Evolutionary conservation across 2,888 invertebrate genomes (phyloP).

Genomic region (Pyralis farinalis): DNA sequence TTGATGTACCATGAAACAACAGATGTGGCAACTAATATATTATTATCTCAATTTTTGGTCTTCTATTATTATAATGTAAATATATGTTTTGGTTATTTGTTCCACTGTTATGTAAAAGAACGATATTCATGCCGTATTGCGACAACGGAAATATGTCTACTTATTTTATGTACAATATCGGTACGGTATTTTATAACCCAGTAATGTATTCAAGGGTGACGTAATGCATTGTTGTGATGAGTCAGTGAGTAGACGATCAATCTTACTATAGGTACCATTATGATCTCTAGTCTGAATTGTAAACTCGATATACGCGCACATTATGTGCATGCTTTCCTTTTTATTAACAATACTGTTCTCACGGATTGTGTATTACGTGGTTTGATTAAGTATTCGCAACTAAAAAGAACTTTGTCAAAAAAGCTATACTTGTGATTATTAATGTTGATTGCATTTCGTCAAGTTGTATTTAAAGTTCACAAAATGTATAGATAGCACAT

Average conservation of each 20-base stretch:
- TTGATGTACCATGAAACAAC: conserved; percentile 17
- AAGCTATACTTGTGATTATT: no score
- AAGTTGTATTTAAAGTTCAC: no score
- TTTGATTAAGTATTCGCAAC: conserved; percentile 2
- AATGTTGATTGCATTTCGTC: no score
- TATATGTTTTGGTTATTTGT: conserved; percentile 16
- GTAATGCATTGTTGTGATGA: conserved; percentile 38
- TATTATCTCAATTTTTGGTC: conserved; percentile 12
- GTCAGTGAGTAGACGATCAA: conserved; percentile 25
- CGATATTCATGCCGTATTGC: conserved; percentile 17
- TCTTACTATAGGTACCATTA: not conserved
- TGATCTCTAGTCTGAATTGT: not conserved
- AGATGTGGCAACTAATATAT: conserved; percentile 7
- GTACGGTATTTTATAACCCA: conserved; percentile 9
- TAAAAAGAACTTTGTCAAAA: not conserved
- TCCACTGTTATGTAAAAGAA: conserved; percentile 19
- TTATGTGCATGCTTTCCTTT: conserved; percentile 3
- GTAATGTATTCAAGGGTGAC: conserved; percentile 18
- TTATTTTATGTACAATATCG: conserved; percentile 26
- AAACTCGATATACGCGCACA: not conserved
- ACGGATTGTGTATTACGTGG: conserved; percentile 2
- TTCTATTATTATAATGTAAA: conserved; percentile 11
- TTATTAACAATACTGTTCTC: conserved; percentile 4
- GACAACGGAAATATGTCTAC: conserved; percentile 37
- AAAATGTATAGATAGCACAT: no score